Evolutionary conservation across 2,113 vertebrate species (phyloP).

Genomic region (Miniopterus natalensis): DNA sequence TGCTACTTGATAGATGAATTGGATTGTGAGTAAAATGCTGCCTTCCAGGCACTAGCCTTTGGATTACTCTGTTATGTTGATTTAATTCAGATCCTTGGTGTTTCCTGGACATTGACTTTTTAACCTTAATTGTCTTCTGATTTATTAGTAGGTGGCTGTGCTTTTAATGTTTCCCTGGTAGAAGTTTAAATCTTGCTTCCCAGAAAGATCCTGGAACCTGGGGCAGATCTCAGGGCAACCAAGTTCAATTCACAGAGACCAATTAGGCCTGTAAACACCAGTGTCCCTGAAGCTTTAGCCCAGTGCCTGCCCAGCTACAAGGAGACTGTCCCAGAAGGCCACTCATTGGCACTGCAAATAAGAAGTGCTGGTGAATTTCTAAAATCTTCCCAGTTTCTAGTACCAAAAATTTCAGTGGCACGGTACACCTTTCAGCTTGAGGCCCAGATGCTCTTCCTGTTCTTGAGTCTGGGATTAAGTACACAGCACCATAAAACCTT

Average conservation of each 20-base stretch:
- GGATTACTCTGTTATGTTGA: conserved; percentile 82
- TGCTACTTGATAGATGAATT: conserved; percentile 73
- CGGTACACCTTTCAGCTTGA: not conserved
- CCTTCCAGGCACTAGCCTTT: conserved; percentile 78
- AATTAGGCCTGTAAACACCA: not conserved
- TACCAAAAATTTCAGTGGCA: not conserved
- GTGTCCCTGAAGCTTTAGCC: not conserved
- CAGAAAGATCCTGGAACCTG: conserved; percentile 24
- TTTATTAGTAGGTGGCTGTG: conserved; percentile 73
- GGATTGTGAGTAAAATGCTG: conserved; percentile 75
- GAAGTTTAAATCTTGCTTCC: conserved; percentile 71
- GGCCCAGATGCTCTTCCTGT: not conserved
- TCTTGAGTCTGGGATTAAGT: not conserved
- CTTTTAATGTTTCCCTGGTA: conserved; percentile 66
- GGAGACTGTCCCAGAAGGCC: not conserved
- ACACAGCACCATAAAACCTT: not conserved
- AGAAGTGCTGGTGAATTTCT: not conserved
- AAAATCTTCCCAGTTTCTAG: not conserved
- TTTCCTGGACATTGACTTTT: conserved; percentile 80
- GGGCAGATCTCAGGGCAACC: not conserved
- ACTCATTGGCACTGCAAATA: not conserved
- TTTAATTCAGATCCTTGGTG: conserved; percentile 80
- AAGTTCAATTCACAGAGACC: not conserved
- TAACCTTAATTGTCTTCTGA: conserved; percentile 81
- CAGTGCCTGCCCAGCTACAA: not conserved